These are phyloP conservation scores for Hoplostethus mediterraneus DNA, from an alignment of 2,797 vertebrate species.

Conservation along the genomic window DNA sequence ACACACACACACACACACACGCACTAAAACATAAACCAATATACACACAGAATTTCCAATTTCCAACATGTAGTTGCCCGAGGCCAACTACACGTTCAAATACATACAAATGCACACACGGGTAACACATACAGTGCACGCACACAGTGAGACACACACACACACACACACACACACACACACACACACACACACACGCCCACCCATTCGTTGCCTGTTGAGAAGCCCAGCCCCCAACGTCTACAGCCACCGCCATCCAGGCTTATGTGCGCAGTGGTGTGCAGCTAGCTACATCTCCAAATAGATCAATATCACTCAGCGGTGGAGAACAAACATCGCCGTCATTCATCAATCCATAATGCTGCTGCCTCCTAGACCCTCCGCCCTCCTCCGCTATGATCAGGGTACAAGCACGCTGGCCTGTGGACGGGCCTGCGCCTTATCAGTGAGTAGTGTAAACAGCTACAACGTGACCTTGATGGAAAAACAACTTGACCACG, in stretches of 20 bases:
- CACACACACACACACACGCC: neutral
- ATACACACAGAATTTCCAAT: neutral
- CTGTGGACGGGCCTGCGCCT: slow-evolving; percentile 38
- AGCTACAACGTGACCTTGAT: slow-evolving; percentile 41
- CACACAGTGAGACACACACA: neutral
- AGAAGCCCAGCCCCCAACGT: slow-evolving; percentile 12
- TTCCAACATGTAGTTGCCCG: no score
- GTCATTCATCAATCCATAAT: slow-evolving; percentile 75
- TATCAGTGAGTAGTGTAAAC: slow-evolving; percentile 66
- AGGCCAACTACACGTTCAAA: neutral
- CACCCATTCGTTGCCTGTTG: slow-evolving; percentile 4
- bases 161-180: slow-evolving; percentile 12
- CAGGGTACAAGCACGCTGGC: slow-evolving; percentile 58
- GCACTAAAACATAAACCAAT: neutral
- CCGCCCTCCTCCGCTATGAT: slow-evolving; percentile 42
- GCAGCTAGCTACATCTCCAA: slow-evolving; percentile 41
- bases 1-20: slow-evolving; percentile 12
- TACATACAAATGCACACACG: no score
- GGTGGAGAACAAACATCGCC: slow-evolving; percentile 69
- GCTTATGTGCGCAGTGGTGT: slow-evolving; percentile 16
- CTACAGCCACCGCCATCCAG: slow-evolving; percentile 32
- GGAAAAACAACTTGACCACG: slow-evolving; percentile 54
- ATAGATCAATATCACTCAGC: slow-evolving; percentile 75
- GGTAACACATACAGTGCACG: neutral
- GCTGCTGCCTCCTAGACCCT: slow-evolving; percentile 64